Evolutionary conservation across 2,888 invertebrate genomes (phyloP).

Genomic region (Ametastegia equiseti): DNA sequence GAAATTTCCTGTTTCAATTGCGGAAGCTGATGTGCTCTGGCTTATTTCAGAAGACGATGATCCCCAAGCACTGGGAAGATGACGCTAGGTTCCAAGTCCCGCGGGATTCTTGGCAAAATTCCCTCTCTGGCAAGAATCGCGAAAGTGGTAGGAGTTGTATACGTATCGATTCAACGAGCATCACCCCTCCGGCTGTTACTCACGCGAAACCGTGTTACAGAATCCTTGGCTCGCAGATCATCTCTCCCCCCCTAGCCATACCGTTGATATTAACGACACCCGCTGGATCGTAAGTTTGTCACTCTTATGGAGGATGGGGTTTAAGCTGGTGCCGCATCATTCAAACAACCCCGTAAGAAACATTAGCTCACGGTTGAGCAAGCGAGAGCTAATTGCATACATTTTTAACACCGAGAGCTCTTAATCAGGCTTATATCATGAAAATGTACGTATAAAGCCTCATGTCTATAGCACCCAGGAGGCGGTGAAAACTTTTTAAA

Average conservation of each 20-base stretch:
- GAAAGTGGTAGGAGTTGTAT: conserved; percentile 32
- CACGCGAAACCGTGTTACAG: conserved; percentile 62
- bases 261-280: conserved; percentile 72
- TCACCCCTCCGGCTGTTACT: conserved; percentile 56
- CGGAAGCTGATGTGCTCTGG: background rate
- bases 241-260: conserved; percentile 53
- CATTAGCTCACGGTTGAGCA: conserved; percentile 37
- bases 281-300: conserved; percentile 74
- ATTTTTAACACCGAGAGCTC: conserved; percentile 72
- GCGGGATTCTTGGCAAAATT: conserved; percentile 8
- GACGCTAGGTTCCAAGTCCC: background rate
- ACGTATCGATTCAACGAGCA: conserved; percentile 42
- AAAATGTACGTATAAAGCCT: conserved; percentile 59
- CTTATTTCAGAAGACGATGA: background rate
- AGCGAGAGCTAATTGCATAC: conserved; percentile 70
- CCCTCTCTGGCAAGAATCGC: background rate
- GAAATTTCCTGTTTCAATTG: background rate
- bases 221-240: conserved; percentile 64
- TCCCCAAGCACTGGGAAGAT: too few species aligned
- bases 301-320: conserved; percentile 65
- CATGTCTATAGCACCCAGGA: conserved; percentile 33
- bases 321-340: conserved; percentile 48
- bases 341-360: conserved; percentile 43
- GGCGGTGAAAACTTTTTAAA: conserved; percentile 46
- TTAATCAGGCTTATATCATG: conserved; percentile 70